phyloP scores from a whole-genome alignment of 2,113 vertebrate genomes.

The Brevimyrus niger region DNA sequence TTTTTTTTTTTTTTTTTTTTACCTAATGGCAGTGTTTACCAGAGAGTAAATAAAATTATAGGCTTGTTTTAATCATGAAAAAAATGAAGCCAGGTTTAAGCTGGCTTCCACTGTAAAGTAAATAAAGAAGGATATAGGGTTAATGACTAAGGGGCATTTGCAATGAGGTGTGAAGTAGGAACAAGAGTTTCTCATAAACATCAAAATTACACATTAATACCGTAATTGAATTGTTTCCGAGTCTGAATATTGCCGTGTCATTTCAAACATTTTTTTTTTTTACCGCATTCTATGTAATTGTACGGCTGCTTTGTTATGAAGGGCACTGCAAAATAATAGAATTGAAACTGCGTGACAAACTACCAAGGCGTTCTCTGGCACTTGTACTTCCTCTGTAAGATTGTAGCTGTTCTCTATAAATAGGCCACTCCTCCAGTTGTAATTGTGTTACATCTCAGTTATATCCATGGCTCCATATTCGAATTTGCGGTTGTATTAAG shows the following conservation, averaged over 20 bases:
- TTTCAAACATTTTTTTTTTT: not conserved
- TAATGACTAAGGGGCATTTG: conserved; percentile 5
- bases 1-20: conserved; percentile 31
- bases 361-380: not conserved
- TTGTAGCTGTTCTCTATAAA: not conserved
- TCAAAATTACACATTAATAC: conserved; percentile 41
- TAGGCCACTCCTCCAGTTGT: not conserved
- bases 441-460: not conserved
- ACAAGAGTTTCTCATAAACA: conserved; percentile 4
- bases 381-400: not conserved
- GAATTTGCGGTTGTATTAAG: not conserved
- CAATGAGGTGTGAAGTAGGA: conserved; percentile 4
- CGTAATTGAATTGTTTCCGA: not conserved
- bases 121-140: not conserved
- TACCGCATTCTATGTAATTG: not conserved
- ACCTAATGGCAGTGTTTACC: conserved; percentile 54
- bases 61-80: conserved; percentile 33
- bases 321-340: not conserved
- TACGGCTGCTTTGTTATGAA: not conserved
- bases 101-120: conserved; percentile 19
- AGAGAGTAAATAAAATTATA: conserved; percentile 35
- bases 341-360: not conserved
- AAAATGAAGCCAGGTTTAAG: conserved; percentile 23
- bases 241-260: not conserved
- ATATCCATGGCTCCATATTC: not conserved